Evolutionary conservation across 37 sponge, comb jelly and placozoan species (phyloP).

Genomic region (Ephydatia muelleri): DNA sequence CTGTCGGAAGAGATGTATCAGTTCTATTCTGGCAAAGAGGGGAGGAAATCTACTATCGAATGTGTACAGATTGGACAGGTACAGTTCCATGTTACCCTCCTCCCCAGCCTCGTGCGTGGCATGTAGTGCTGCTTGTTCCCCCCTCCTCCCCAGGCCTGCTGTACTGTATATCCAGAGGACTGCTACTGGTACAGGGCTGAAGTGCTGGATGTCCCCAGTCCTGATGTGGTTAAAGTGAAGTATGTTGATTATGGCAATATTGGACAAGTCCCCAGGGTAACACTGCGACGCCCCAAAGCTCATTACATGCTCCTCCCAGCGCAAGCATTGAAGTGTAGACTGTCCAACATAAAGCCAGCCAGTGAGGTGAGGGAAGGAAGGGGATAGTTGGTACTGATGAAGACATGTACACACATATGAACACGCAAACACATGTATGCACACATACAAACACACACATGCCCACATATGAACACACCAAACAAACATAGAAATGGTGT

Average conservation of each 20-base stretch:
- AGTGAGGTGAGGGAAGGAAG: slow-evolving; percentile 58
- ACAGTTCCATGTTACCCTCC: background rate
- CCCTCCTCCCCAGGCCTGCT: slow-evolving; percentile 51
- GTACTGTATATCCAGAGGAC: slow-evolving; percentile 61
- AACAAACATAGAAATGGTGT: slow-evolving; percentile 54
- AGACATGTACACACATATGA: background rate
- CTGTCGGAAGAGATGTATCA: slow-evolving; percentile 55
- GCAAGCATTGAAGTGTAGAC: slow-evolving; percentile 53
- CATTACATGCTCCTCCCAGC: slow-evolving; percentile 65
- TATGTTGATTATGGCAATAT: slow-evolving; percentile 84
- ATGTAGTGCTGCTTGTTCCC: too few species aligned
- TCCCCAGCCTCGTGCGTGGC: background rate
- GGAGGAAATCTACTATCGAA: slow-evolving; percentile 11
- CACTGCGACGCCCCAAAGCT: slow-evolving; percentile 37
- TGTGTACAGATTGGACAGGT: slow-evolving; percentile 46
- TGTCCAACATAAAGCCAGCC: slow-evolving; percentile 67
- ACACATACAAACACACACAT: background rate
- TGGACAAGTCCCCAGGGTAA: slow-evolving; percentile 5
- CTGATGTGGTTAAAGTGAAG: slow-evolving; percentile 43
- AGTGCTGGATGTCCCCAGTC: slow-evolving; percentile 13
- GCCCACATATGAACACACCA: too few species aligned
- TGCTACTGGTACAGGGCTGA: slow-evolving; percentile 71
- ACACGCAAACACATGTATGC: too few species aligned
- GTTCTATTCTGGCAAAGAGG: slow-evolving; percentile 44
- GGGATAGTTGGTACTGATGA: too few species aligned